A percentile compares a stretch with the other conserved stretches of the same genome.
These are phyloP conservation scores for Ophiothrix spiculata DNA, from an alignment of 35 echinoderm and acorn worm species.

Conservation along the genomic window DNA sequence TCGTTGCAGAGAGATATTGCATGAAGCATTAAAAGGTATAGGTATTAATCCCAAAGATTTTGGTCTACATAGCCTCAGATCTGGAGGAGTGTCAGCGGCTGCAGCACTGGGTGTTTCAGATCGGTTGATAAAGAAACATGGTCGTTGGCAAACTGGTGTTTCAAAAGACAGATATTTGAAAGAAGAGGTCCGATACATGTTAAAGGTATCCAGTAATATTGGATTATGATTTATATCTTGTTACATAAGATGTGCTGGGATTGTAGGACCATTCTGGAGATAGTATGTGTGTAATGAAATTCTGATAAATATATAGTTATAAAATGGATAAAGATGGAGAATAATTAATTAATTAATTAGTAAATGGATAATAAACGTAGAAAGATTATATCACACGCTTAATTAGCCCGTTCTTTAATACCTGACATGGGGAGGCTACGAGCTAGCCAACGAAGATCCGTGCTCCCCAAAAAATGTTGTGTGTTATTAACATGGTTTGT, in stretches of 20 bases:
- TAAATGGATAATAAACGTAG: neutral
- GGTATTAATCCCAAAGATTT: neutral
- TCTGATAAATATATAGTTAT: neutral
- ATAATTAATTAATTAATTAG: neutral
- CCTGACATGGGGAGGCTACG: neutral
- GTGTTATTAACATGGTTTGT: neutral
- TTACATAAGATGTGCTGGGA: neutral
- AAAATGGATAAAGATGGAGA: neutral
- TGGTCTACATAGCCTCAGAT: slow-evolving; percentile 7
- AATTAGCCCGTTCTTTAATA: neutral
- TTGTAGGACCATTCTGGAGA: neutral
- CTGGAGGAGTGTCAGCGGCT: slow-evolving; percentile 19
- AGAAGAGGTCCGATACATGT: neutral
- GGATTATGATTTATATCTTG: neutral
- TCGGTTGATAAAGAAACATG: slow-evolving; percentile 27
- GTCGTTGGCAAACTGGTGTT: slow-evolving; percentile 6
- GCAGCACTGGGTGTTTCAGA: neutral
- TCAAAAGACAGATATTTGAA: slow-evolving; percentile 21
- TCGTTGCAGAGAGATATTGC: neutral
- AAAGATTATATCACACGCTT: neutral
- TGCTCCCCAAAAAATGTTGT: neutral
- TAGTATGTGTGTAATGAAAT: neutral
- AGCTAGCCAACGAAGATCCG: neutral
- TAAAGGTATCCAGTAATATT: neutral
- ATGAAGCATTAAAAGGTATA: neutral